phyloP scores from a whole-genome alignment of 64 coral and sea anemone genomes.

The Actinia equina region DNA sequence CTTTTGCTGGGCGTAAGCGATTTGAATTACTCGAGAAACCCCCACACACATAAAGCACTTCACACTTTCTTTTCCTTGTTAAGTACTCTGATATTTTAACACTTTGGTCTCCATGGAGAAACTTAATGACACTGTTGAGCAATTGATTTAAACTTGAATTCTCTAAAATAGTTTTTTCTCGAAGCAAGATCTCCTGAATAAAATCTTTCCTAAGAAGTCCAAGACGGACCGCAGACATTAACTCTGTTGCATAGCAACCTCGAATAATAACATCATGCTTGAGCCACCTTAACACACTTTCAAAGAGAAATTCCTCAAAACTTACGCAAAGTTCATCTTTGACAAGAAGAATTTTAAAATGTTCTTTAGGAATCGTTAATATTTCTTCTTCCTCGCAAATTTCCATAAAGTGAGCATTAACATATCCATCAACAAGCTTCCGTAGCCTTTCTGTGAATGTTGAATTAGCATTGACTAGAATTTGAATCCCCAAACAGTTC shows the following conservation, averaged over 20 bases:
- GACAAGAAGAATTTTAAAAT: slow-evolving; percentile 22
- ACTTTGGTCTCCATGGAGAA: not conserved
- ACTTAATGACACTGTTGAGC: not conserved
- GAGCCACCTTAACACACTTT: slow-evolving; percentile 55
- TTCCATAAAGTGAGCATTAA: slow-evolving; percentile 56
- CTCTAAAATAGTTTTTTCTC: slow-evolving; percentile 14
- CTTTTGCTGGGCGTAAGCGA: not conserved
- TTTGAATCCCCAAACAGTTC: slow-evolving; percentile 53
- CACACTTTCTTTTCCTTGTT: not conserved
- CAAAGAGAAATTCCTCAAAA: slow-evolving; percentile 58
- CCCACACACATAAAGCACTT: slow-evolving; percentile 21
- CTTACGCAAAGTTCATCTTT: slow-evolving; percentile 54
- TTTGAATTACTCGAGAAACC: slow-evolving; percentile 15
- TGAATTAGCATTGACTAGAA: slow-evolving; percentile 27
- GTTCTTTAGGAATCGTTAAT: slow-evolving; percentile 27
- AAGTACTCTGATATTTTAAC: not conserved
- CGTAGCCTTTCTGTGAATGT: slow-evolving; percentile 35
- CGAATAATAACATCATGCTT: slow-evolving; percentile 38
- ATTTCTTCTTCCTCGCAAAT: slow-evolving; percentile 51
- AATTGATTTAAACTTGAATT: not conserved
- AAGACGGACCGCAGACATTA: slow-evolving; percentile 55
- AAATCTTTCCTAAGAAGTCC: slow-evolving; percentile 37
- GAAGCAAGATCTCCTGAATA: slow-evolving; percentile 13
- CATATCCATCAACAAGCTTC: slow-evolving; percentile 39
- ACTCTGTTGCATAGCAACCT: slow-evolving; percentile 19